phyloP scores from a whole-genome alignment of 2,113 vertebrate genomes.

The Sinocyclocheilus grahami region DNA sequence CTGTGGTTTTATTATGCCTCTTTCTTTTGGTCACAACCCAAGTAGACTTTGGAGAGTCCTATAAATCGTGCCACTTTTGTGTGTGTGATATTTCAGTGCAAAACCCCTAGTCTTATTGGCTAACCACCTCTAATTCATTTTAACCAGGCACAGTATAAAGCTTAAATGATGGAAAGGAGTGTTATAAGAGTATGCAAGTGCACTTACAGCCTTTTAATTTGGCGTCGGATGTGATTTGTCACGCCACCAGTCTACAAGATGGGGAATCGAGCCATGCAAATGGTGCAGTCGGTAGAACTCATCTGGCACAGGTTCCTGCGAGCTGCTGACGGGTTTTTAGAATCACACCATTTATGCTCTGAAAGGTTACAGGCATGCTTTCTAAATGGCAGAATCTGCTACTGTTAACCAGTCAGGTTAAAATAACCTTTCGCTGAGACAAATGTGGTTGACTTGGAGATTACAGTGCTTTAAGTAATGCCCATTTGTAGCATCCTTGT shows the following conservation, averaged over 20 bases:
- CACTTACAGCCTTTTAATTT: not conserved
- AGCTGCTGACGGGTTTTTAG: not conserved
- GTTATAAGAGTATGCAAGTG: not conserved
- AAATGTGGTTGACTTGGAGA: not conserved
- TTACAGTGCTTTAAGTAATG: not conserved
- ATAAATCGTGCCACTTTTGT: not conserved
- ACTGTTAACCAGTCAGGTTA: not conserved
- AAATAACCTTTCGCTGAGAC: not conserved
- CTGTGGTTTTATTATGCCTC: constrained; percentile 7
- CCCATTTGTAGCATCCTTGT: not conserved
- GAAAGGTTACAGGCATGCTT: not conserved
- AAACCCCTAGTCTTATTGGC: not conserved
- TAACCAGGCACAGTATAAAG: not conserved
- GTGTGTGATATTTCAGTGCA: not conserved
- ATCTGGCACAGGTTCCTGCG: not conserved
- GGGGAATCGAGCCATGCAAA: no score
- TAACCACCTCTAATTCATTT: not conserved
- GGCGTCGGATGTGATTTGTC: not conserved
- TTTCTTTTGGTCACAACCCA: not conserved
- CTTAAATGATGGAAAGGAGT: not conserved
- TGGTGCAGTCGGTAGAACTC: not conserved
- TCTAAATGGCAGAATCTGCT: not conserved
- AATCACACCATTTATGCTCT: not conserved
- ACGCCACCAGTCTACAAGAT: no score
- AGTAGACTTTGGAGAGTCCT: not conserved